phyloP scores from a whole-genome alignment of 2,113 vertebrate species.

The Xiphophorus couchianus region DNA sequence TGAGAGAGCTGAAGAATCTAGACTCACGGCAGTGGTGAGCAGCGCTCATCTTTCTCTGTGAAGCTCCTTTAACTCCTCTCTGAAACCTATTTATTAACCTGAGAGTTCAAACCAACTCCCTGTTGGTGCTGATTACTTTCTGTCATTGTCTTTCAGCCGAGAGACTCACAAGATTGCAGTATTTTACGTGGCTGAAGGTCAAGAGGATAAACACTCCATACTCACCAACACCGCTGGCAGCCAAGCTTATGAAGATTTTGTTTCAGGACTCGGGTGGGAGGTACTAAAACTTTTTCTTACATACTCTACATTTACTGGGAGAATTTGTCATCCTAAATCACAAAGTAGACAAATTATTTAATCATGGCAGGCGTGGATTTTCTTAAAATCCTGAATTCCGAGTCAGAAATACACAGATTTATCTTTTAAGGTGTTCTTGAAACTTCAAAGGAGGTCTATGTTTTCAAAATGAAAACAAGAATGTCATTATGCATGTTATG shows the following conservation, averaged over 20 bases:
- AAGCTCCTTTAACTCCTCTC: neutral
- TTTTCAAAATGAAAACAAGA: neutral
- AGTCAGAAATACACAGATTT: neutral
- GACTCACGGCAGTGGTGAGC: conserved; percentile 96
- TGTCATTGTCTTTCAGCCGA: conserved; percentile 80
- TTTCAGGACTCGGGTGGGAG: conserved; percentile 98
- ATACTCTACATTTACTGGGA: neutral
- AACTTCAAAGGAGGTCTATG: neutral
- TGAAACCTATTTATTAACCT: neutral
- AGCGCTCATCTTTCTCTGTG: neutral
- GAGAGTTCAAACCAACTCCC: neutral
- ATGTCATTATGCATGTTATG: neutral
- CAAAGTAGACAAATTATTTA: neutral
- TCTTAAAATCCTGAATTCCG: neutral
- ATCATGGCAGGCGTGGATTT: neutral
- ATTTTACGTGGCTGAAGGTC: conserved; percentile 98
- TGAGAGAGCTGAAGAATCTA: conserved; percentile 96
- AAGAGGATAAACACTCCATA: conserved; percentile 99
- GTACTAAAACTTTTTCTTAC: conserved; percentile 70
- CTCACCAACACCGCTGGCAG: conserved; percentile 96
- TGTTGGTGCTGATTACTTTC: neutral
- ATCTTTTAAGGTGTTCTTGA: neutral
- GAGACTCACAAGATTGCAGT: conserved; percentile 99
- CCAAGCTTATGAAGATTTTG: conserved; percentile 98
- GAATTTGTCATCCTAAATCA: neutral